Conservation (phyloP, 1,140 invertebrate genomes). For the Archivesica marissinica region DNA sequence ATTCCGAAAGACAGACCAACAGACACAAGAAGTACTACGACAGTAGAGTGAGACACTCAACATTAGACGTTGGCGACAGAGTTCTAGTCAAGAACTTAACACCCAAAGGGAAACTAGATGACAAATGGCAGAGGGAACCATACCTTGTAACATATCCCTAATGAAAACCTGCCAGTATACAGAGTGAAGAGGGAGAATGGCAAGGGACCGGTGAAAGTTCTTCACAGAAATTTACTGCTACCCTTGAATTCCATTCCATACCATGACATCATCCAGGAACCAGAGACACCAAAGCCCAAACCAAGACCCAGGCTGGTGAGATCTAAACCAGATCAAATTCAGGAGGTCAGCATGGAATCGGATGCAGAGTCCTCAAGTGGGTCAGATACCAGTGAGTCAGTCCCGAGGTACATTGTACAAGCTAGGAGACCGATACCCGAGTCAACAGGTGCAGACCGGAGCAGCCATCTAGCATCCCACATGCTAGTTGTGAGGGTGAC, state of each 20-base stretch:
- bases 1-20: background rate
- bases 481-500: too few species aligned
- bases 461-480: too few species aligned
- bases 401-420: too few species aligned
- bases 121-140: conserved; percentile 32
- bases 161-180: conserved; percentile 17
- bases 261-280: conserved; percentile 1
- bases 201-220: background rate
- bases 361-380: too few species aligned
- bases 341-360: too few species aligned
- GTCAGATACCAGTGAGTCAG: too few species aligned
- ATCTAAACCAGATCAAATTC: background rate
- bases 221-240: conserved; percentile 24
- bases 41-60: background rate
- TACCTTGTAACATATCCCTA: background rate
- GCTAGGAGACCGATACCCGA: too few species aligned
- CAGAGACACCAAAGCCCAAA: background rate
- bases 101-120: conserved; percentile 11
- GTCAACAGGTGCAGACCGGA: too few species aligned
- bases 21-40: conserved; percentile 2
- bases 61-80: conserved; percentile 9
- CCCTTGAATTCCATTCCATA: background rate
- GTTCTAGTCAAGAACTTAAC: conserved; percentile 17
- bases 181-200: conserved; percentile 11
- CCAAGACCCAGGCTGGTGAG: too few species aligned